Evolutionary conservation across 2,888 invertebrate species (phyloP).

Genomic region (Xestia ashworthii): DNA sequence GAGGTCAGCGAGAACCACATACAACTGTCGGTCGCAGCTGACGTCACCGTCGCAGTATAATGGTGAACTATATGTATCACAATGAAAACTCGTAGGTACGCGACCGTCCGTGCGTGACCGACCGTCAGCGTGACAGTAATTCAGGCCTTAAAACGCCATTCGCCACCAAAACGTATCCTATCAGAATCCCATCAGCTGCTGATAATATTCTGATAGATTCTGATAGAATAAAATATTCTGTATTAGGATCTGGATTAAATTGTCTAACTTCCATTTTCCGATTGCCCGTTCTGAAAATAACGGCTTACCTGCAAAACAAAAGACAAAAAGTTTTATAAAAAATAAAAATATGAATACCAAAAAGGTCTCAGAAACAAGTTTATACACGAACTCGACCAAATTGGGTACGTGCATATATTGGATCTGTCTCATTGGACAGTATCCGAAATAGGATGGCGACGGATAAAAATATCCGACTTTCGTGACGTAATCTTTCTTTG

Average conservation of each 20-base stretch:
- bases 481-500: conserved; percentile 55
- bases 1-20: too few relatives aligned
- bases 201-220: background rate
- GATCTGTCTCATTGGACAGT: conserved; percentile 34
- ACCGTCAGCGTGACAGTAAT: too few relatives aligned
- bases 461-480: conserved; percentile 43
- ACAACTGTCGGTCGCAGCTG: too few relatives aligned
- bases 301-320: conserved; percentile 2
- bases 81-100: too few relatives aligned
- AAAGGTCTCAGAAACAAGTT: conserved; percentile 25
- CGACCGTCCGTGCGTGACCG: too few relatives aligned
- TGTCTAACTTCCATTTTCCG: background rate
- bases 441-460: conserved; percentile 26
- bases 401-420: conserved; percentile 49
- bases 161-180: too few relatives aligned
- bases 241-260: too few relatives aligned
- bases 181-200: background rate
- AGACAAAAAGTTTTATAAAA: conserved; percentile 1
- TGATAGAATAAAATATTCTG: too few relatives aligned
- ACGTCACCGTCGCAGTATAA: too few relatives aligned
- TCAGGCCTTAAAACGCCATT: too few relatives aligned
- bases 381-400: conserved; percentile 35
- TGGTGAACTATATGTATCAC: too few relatives aligned
- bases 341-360: conserved; percentile 10
- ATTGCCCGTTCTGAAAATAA: background rate